Evolutionary conservation across 2,113 vertebrate species (phyloP).

Genomic region (Platysternon megacephalum): DNA sequence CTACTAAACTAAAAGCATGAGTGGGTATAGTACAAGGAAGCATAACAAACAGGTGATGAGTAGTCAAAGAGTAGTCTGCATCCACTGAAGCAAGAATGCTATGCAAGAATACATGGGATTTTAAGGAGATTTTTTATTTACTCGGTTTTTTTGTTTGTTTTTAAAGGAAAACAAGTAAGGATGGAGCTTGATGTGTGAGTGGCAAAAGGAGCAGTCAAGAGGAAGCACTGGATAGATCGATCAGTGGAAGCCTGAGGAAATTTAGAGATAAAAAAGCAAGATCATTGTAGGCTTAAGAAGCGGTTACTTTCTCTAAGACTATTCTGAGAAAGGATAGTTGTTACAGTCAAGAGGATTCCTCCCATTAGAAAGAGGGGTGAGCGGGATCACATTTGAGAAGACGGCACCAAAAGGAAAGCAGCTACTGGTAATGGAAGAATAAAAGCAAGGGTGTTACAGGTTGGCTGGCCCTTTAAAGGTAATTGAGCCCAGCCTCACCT

Average conservation of each 20-base stretch:
- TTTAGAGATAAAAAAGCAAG: constrained; percentile 7
- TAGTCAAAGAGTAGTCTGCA: constrained; percentile 1
- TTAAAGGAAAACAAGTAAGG: constrained; percentile 53
- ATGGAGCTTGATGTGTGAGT: constrained; percentile 55
- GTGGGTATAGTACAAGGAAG: background rate
- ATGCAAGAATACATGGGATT: background rate
- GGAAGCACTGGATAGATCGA: constrained; percentile 2
- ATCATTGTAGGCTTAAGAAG: constrained; percentile 49
- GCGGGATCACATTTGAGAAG: constrained; percentile 37
- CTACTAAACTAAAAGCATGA: background rate
- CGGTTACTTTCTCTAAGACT: constrained; percentile 34
- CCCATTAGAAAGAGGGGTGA: constrained; percentile 27
- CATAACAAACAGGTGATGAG: background rate
- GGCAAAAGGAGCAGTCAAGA: background rate
- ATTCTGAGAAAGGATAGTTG: constrained; percentile 13
- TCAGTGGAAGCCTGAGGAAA: constrained; percentile 38
- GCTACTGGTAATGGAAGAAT: background rate
- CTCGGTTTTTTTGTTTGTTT: background rate
- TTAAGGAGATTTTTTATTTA: background rate
- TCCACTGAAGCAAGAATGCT: constrained; percentile 35
- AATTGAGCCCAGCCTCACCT: background rate
- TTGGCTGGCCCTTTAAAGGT: background rate
- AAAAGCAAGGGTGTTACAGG: background rate
- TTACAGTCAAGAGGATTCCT: constrained; percentile 18
- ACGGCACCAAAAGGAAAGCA: background rate